Conservation (phyloP, 2,797 vertebrate species). For the Sparus aurata region DNA sequence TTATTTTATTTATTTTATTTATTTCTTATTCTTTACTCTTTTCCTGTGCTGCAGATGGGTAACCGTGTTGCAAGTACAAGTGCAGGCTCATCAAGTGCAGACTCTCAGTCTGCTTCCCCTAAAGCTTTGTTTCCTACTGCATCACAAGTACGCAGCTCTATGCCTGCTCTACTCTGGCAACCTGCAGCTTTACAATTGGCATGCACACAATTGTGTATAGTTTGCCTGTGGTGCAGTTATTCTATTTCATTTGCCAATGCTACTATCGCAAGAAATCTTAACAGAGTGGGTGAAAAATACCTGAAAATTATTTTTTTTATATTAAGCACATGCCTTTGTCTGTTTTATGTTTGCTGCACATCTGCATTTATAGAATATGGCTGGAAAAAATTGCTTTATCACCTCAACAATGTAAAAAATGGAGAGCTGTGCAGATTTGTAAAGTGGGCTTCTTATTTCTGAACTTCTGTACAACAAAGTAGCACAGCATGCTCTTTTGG, state of each 20-base stretch:
- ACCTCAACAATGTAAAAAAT: neutral
- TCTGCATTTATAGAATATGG: slow-evolving; percentile 36
- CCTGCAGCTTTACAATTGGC: slow-evolving; percentile 82
- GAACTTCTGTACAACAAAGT: neutral
- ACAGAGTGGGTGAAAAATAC: slow-evolving; percentile 1
- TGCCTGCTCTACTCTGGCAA: slow-evolving; percentile 50
- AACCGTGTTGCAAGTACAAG: slow-evolving; percentile 91
- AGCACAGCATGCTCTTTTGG: slow-evolving; percentile 25
- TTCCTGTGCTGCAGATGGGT: slow-evolving; percentile 96
- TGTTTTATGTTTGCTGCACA: slow-evolving; percentile 40
- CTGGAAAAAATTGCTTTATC: neutral
- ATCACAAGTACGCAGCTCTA: slow-evolving; percentile 91
- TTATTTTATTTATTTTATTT: slow-evolving; percentile 49
- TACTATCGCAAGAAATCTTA: neutral
- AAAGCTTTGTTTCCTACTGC: slow-evolving; percentile 94
- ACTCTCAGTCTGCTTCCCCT: slow-evolving; percentile 93
- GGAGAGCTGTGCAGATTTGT: slow-evolving; percentile 37
- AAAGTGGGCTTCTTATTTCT: slow-evolving; percentile 13
- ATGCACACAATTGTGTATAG: slow-evolving; percentile 44
- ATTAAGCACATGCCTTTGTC: slow-evolving; percentile 4
- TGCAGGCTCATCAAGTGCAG: slow-evolving; percentile 91
- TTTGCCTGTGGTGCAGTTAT: slow-evolving; percentile 42
- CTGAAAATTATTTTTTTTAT: neutral
- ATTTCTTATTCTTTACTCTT: slow-evolving; percentile 88
- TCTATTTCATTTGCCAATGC: slow-evolving; percentile 31